These are phyloP conservation scores for Pachydiplax longipennis DNA, from an alignment of 2,888 invertebrate species.

Conservation along the genomic window DNA sequence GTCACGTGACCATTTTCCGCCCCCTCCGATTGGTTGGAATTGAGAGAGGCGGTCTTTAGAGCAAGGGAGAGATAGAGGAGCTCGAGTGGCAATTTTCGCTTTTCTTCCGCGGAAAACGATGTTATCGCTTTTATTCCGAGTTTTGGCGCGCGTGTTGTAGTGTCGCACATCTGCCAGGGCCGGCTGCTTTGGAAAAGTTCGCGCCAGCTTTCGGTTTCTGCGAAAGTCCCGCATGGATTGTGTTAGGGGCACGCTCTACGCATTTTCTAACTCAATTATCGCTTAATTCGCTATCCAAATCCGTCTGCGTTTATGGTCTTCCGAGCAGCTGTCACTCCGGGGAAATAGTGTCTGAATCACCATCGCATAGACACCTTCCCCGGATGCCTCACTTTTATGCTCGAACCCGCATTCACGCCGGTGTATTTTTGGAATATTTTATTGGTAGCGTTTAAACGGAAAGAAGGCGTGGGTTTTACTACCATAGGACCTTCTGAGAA, in stretches of 20 bases:
- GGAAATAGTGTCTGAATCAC: too few species aligned
- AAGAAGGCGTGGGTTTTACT: too few species aligned
- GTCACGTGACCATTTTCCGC: neutral
- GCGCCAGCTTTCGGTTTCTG: neutral
- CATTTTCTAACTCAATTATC: neutral
- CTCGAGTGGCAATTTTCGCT: neutral
- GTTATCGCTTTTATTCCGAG: neutral
- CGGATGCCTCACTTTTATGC: too few species aligned
- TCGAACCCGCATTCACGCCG: too few species aligned
- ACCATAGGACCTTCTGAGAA: too few species aligned
- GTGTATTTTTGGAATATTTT: too few species aligned
- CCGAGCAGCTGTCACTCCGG: too few species aligned
- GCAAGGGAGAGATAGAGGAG: neutral
- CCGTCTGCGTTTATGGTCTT: neutral
- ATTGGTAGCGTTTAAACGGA: too few species aligned
- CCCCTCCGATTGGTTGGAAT: neutral
- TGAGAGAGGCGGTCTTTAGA: neutral
- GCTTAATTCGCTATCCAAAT: neutral
- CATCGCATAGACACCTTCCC: too few species aligned
- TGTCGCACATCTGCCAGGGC: neutral
- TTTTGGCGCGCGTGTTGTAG: neutral
- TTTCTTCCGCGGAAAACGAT: neutral
- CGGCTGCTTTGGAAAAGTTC: neutral
- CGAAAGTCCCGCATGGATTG: neutral
- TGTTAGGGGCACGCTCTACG: too few species aligned